Conservation (phyloP, 2,888 invertebrate genomes). For the Deroplatys truncata region DNA sequence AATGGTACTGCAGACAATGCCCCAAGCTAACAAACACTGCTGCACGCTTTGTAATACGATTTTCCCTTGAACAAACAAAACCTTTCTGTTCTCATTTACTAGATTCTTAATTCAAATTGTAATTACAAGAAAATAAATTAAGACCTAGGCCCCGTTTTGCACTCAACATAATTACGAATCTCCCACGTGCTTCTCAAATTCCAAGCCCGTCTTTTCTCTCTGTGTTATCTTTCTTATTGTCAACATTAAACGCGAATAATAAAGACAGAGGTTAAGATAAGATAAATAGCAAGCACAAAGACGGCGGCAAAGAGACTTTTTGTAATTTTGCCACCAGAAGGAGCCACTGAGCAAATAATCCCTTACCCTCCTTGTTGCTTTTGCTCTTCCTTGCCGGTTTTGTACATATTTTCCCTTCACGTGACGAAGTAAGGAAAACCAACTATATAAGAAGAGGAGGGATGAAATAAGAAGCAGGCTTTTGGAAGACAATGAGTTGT, state of each 20-base stretch:
- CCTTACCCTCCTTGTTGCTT: not conserved
- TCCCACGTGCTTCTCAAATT: not conserved
- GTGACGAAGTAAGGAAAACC: conserved; percentile 5
- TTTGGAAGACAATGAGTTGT: not conserved
- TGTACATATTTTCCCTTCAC: conserved; percentile 11
- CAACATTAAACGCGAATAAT: conserved; percentile 10
- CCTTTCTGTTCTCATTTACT: not conserved
- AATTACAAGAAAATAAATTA: not conserved
- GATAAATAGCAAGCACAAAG: conserved; percentile 17
- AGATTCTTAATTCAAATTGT: not conserved
- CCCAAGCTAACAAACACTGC: not conserved
- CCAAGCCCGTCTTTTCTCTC: not conserved
- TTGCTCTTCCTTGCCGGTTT: not conserved
- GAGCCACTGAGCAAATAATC: conserved; percentile 19
- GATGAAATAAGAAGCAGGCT: not conserved
- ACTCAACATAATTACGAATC: conserved; percentile 1
- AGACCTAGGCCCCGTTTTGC: not conserved
- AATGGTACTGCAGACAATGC: not conserved
- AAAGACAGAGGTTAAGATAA: conserved; percentile 1
- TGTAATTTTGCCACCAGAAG: conserved; percentile 24
- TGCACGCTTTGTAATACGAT: not conserved
- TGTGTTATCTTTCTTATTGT: not conserved
- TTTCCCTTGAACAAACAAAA: not conserved
- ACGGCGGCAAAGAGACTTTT: conserved; percentile 18
- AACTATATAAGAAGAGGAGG: not conserved